A percentile compares a stretch with the other conserved stretches of the same genome.
Evolutionary conservation across 92 coral and sea anemone species (phyloP).

Genomic region (Metridium senile): DNA sequence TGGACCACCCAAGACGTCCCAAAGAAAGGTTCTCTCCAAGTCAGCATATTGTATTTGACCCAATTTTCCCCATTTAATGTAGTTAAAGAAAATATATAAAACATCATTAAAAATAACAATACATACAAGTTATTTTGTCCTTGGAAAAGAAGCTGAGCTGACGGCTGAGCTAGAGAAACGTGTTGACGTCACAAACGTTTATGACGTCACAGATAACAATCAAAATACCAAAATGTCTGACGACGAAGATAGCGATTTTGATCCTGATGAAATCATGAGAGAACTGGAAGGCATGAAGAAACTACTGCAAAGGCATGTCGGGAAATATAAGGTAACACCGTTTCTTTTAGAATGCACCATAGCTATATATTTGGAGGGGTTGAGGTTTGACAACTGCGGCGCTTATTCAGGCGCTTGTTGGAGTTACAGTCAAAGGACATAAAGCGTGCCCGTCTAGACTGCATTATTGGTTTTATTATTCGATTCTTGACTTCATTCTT

Average conservation of each 20-base stretch:
- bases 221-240: slow-evolving; percentile 10
- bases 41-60: no score
- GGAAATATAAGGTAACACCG: slow-evolving; percentile 75
- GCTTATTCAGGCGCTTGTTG: no score
- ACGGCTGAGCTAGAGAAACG: background rate
- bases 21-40: no score
- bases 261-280: slow-evolving; percentile 75
- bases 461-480: no score
- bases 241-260: slow-evolving; percentile 71
- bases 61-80: no score
- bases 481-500: no score
- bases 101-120: no score
- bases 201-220: slow-evolving; percentile 1
- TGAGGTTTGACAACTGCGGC: no score
- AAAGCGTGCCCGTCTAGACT: no score
- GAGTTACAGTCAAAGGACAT: no score
- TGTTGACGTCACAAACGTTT: background rate
- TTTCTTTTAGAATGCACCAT: background rate
- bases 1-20: background rate
- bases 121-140: background rate
- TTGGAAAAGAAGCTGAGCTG: background rate
- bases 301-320: slow-evolving; percentile 77
- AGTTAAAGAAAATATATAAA: no score
- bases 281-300: slow-evolving; percentile 81
- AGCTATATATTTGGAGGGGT: no score